Percentiles rank a stretch among this genome's conserved stretches.
Conservation (phyloP, 2,888 invertebrate species). For the Sycophila texana region DNA sequence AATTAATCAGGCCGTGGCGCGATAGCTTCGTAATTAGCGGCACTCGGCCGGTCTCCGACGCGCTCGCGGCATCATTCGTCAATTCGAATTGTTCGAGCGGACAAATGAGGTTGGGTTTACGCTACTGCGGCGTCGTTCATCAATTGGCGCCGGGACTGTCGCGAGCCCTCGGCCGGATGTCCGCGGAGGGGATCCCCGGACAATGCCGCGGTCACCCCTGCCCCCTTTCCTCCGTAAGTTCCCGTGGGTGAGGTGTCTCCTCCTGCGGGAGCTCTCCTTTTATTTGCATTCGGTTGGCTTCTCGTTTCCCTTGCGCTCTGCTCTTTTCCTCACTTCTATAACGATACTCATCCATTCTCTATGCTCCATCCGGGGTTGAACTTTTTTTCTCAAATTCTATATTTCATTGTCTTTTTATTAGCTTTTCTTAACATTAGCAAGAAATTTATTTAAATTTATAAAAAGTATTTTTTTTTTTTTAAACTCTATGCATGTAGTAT, state of each 20-base stretch:
- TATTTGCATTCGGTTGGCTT: constrained; percentile 23
- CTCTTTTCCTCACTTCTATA: no score
- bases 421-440: no score
- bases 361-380: no score
- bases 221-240: constrained; percentile 35
- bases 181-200: not conserved
- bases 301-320: no score
- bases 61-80: constrained; percentile 20
- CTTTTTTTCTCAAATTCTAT: no score
- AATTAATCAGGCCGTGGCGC: constrained; percentile 34
- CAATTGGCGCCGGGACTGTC: constrained; percentile 34
- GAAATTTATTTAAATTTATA: no score
- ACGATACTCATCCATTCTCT: no score
- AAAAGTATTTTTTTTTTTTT: no score
- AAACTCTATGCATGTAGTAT: no score
- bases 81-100: constrained; percentile 47
- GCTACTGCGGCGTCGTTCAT: constrained; percentile 33
- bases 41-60: not conserved
- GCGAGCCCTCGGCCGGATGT: constrained; percentile 13
- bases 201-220: not conserved
- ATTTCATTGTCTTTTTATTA: no score
- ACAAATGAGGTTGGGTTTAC: constrained; percentile 50
- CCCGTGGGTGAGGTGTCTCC: constrained; percentile 3
- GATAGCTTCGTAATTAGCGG: constrained; percentile 41
- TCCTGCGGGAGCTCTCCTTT: not conserved